Conservation (phyloP, 2,888 invertebrate species). For the Taenaris catops region DNA sequence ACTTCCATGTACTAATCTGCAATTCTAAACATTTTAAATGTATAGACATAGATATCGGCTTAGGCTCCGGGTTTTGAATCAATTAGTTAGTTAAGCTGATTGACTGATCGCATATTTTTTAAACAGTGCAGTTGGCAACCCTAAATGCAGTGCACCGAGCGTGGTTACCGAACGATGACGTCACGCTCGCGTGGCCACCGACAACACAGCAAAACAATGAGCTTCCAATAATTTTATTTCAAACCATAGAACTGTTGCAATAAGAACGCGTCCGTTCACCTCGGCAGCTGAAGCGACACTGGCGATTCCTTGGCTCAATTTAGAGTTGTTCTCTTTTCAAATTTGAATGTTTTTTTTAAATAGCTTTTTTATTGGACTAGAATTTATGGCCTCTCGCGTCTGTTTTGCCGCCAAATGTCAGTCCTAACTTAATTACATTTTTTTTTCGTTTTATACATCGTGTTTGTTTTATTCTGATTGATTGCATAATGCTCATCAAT, state of each 20-base stretch:
- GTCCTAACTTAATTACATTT: slow-evolving; percentile 40
- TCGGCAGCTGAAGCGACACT: slow-evolving; percentile 30
- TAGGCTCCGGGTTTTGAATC: no score
- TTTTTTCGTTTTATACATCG: no score
- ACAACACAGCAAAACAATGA: slow-evolving; percentile 27
- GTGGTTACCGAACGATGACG: slow-evolving; percentile 73
- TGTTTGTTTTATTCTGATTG: slow-evolving; percentile 31
- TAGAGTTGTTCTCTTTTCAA: slow-evolving; percentile 51
- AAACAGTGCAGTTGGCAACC: no score
- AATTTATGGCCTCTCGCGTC: slow-evolving; percentile 60
- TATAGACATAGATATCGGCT: no score
- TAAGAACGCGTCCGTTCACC: slow-evolving; percentile 27
- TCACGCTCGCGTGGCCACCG: slow-evolving; percentile 56
- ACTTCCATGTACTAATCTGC: no score
- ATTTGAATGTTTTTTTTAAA: slow-evolving; percentile 68
- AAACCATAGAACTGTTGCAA: slow-evolving; percentile 30
- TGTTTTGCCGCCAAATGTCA: slow-evolving; percentile 62
- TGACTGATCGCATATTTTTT: no score
- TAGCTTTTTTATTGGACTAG: slow-evolving; percentile 74
- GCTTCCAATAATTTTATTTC: slow-evolving; percentile 25
- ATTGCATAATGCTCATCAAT: slow-evolving; percentile 27
- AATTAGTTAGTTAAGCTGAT: no score
- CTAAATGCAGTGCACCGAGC: slow-evolving; percentile 55
- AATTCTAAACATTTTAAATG: no score
- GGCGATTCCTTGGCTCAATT: slow-evolving; percentile 31